These are phyloP conservation scores for Pantherophis alleghaniensis DNA, from an alignment of 2,797 vertebrate species.

Conservation along the genomic window DNA sequence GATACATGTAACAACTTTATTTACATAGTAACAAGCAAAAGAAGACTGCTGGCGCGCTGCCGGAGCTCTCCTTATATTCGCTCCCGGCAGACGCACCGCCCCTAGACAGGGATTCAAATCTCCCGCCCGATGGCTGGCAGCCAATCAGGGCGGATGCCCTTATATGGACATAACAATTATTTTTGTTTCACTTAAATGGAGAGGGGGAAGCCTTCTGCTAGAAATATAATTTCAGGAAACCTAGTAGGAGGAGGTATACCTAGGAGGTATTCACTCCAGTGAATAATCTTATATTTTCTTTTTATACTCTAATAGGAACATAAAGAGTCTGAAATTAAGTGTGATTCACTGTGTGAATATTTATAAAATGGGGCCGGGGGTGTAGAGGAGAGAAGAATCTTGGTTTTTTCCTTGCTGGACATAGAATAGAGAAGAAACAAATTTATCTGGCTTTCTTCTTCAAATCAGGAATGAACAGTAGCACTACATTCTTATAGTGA, in stretches of 20 bases:
- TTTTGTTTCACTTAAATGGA: neutral
- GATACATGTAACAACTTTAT: too few relatives aligned
- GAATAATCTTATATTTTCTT: neutral
- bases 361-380: neutral
- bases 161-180: too few relatives aligned
- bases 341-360: neutral
- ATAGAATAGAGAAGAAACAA: conserved; percentile 14
- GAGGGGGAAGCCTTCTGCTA: neutral
- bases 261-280: neutral
- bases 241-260: neutral
- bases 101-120: too few relatives aligned
- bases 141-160: too few relatives aligned
- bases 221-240: neutral
- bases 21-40: too few relatives aligned
- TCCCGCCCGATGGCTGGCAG: too few relatives aligned
- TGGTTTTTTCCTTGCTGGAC: neutral
- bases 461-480: neutral
- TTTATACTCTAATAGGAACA: neutral
- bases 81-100: too few relatives aligned
- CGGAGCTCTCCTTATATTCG: too few relatives aligned
- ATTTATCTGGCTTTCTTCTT: conserved; percentile 26
- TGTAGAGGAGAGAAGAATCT: neutral
- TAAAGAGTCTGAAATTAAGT: rapidly evolving
- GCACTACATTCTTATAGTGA: conserved; percentile 5
- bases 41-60: too few relatives aligned